Percentiles rank a stretch among this genome's conserved stretches.
Evolutionary conservation across 2,797 vertebrate genomes (phyloP).

Genomic region (Ptychadena robeensis): DNA sequence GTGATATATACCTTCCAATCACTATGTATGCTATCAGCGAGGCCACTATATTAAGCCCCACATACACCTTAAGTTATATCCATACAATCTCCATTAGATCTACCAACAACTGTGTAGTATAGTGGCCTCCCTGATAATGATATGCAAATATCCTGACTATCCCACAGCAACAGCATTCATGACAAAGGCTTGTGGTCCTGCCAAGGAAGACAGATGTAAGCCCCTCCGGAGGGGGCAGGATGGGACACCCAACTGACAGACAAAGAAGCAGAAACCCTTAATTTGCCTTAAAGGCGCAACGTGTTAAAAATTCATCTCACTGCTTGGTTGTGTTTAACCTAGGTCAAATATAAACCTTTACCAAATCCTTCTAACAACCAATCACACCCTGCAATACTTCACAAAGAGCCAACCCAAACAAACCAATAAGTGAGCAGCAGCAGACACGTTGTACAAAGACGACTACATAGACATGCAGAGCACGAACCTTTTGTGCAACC

Average conservation of each 20-base stretch:
- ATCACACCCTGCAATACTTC: not conserved
- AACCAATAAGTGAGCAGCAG: not conserved
- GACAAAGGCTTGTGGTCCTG: slow-evolving; percentile 51
- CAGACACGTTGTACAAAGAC: not conserved
- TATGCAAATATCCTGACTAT: slow-evolving; percentile 7
- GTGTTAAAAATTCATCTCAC: not conserved
- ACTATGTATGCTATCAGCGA: too few species aligned
- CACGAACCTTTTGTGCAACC: not conserved
- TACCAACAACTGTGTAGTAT: too few species aligned
- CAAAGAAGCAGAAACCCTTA: slow-evolving; percentile 6
- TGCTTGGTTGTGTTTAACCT: not conserved
- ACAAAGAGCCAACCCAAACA: not conserved
- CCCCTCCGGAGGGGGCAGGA: slow-evolving; percentile 31
- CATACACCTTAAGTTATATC: too few species aligned
- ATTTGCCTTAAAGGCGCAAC: not conserved
- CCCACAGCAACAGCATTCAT: slow-evolving; percentile 32
- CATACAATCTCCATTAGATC: too few species aligned
- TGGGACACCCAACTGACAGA: not conserved
- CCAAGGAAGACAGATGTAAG: slow-evolving; percentile 49
- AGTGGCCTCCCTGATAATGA: too few species aligned
- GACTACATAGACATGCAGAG: not conserved
- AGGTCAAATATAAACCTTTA: not conserved
- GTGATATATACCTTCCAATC: too few species aligned
- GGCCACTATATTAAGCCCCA: too few species aligned
- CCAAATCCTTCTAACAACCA: not conserved